These are phyloP conservation scores for Lasiurus cinereus DNA, from an alignment of 2,113 vertebrate species.

Conservation along the genomic window DNA sequence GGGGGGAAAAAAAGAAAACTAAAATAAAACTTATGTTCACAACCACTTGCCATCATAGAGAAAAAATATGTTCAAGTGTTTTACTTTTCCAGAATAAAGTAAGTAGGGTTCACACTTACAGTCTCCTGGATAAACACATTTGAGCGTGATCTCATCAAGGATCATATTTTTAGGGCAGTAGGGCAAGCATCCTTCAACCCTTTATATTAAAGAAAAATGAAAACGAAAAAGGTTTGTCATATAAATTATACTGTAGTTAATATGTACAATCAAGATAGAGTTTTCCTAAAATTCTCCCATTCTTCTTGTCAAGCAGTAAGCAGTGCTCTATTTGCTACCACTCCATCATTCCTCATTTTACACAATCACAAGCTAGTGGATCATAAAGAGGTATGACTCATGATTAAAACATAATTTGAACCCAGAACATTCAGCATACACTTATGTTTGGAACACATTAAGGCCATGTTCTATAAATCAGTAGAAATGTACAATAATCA, in stretches of 20 bases:
- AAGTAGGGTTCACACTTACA: conserved; percentile 90
- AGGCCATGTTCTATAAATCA: neutral
- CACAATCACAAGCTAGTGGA: neutral
- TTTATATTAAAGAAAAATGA: conserved; percentile 82
- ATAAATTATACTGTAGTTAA: neutral
- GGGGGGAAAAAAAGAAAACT: too few relatives aligned
- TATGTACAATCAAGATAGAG: neutral
- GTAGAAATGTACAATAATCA: neutral
- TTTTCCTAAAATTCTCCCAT: neutral
- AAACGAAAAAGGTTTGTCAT: conserved; percentile 23
- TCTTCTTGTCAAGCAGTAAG: neutral
- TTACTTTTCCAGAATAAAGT: conserved; percentile 21
- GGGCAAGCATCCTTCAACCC: conserved; percentile 98
- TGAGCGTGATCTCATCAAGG: conserved; percentile 96
- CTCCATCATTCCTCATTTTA: neutral
- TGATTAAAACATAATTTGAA: conserved; percentile 29
- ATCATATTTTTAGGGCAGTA: conserved; percentile 97
- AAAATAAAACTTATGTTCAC: conserved; percentile 12
- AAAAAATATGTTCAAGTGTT: neutral
- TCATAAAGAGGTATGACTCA: neutral
- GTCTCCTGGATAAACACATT: conserved; percentile 97
- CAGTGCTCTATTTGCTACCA: neutral
- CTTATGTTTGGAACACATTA: neutral
- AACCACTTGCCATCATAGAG: neutral
- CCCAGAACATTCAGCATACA: neutral